Evolutionary conservation across 2,113 vertebrate species (phyloP).

Genomic region (Macaca fascicularis): DNA sequence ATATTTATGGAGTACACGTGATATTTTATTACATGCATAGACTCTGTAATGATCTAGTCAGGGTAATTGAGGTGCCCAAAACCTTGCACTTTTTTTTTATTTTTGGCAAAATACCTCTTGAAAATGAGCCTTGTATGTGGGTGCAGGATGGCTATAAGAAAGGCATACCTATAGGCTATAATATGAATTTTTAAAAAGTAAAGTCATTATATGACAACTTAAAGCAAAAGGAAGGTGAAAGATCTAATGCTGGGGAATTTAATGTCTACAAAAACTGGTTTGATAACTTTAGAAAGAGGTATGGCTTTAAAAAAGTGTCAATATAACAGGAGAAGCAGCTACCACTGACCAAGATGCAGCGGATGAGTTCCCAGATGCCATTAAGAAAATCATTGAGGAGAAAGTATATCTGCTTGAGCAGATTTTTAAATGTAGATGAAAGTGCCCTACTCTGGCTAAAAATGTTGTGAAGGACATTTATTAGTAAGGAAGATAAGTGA

Average conservation of each 20-base stretch:
- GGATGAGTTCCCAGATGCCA: background rate
- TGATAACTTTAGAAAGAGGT: background rate
- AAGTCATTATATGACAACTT: background rate
- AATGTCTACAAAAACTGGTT: background rate
- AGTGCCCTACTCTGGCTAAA: background rate
- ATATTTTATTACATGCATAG: too few relatives aligned
- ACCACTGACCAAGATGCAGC: background rate
- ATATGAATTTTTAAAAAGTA: background rate
- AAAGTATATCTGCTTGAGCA: background rate
- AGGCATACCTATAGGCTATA: background rate
- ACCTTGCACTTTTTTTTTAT: too few relatives aligned
- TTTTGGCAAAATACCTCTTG: background rate
- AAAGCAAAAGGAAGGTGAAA: background rate
- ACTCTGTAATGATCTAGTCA: too few relatives aligned
- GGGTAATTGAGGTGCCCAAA: too few relatives aligned
- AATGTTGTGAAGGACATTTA: background rate
- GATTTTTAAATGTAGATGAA: background rate
- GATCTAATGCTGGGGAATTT: background rate
- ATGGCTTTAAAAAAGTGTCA: background rate
- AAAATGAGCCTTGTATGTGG: background rate
- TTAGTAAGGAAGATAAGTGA: background rate
- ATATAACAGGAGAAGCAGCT: background rate
- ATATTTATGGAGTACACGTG: too few relatives aligned
- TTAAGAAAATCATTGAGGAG: background rate
- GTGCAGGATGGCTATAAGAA: background rate